Base-by-base conservation (phyloP, 2,113 vertebrate species). In the Chaetodon auriga region DNA sequence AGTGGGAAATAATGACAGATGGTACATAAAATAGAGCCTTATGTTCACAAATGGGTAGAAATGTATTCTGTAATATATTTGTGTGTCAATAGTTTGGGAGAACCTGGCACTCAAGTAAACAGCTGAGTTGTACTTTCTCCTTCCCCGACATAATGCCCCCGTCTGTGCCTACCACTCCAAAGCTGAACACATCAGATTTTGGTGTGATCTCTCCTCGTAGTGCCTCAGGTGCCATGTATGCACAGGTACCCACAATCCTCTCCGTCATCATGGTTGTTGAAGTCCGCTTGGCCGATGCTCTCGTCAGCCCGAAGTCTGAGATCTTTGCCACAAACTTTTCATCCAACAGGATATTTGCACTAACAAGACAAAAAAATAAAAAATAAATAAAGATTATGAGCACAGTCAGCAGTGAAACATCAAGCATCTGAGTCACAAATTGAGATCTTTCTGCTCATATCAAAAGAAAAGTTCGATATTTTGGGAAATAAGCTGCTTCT, bases 221-320 rank as follows among this genome's bases (percentile, higher is more conserved):
- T 15, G 97, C 98, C 92, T 99, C 98, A 0, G 97, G 97, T 0
- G 98, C 98, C 98, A 99, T 99, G 72, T 99, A 99, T 0, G 97
- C 97, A 41, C 97, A 96, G 15, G 98, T 99, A 49, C 98, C 98
- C 84, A 99, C 95, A 51, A 99, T 94, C 92, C 96, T 97, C 87
- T 97, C 97, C 0, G 98, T 99, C 95, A 97, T 95, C 86, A 98
- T 91, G 18, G 98, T 99, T 5, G 93, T 94, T 0, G 91, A 93
- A 0, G 96, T 89, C 25, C 92, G 92, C 71, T 94, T 96, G 72
- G 95, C 93, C 5, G 97, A 98, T 11, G 97, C 97, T 64, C 97
- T 96, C 21, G 97, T 96, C 92, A 99, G 95, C 57, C 98, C 98
- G 72, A 99, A 99, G 93, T 99, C 98, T 0, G 98, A 98, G 91